Base-by-base conservation (phyloP, 1,140 invertebrate genomes). In the Dendroctonus ponderosae region DNA sequence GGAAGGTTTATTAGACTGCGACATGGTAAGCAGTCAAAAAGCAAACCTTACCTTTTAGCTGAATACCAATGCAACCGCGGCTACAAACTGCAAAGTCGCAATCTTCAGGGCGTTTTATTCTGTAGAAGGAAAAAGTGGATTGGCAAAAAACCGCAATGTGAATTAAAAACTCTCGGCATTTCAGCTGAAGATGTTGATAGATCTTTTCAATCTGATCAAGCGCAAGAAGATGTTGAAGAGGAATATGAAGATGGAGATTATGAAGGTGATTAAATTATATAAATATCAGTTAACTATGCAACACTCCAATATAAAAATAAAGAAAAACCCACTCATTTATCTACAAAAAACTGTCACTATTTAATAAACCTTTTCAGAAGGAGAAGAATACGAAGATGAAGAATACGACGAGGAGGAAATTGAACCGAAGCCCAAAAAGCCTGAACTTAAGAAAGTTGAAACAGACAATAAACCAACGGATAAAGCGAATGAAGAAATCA, bases 171-270 rank as follows among this genome's bases (percentile, higher is more conserved):
- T 52, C 6, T 14, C n/a, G 38, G n/a, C 7, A 12, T 37, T 52
- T 26, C 15, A 26, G 26, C 26, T 26, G 26, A 26, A 26, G 26
- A 26, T 26, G 26, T 26, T 26, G 26, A 26, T 26, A 26, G 26
- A 1, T 26, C 26, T 26, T 26, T 26, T 48, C 52, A 61, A 50
- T 65, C 71, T 9, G 70, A 73, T 66, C 41, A 68, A 62, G 52
- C 70, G 42, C 37, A 9, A 6, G 50, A 41, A n/a, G 43, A 67
- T 52, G 37, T 57, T 8, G 58, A 69, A 43, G 37, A 69, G 12
- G 67, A 71, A 11, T 71, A 71, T 53, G 67, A 66, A 38, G 70
- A 60, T 12, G 70, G 58, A 63, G 70, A 71, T 43, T 69, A 72
- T 68, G 66, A 70, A 50, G 71, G 64, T 57, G 56, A 39, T 38